These are phyloP conservation scores for Dasyurus viverrinus DNA, from an alignment of 2,113 vertebrate genomes.

Conservation along the genomic window DNA sequence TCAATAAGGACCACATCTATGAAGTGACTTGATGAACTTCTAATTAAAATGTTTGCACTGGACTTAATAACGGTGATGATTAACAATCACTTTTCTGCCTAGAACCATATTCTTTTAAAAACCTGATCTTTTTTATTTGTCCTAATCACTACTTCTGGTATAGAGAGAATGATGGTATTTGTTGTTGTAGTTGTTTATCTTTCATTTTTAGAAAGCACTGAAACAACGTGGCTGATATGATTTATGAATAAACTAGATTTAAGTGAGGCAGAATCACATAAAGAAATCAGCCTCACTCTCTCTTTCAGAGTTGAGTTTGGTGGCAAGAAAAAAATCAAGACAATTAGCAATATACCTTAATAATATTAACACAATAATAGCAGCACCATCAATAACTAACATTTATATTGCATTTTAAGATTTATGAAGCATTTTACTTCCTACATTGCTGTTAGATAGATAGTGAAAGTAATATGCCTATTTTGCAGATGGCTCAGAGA, in stretches of 20 bases:
- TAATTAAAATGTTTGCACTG: background rate
- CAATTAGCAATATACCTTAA: too few species aligned
- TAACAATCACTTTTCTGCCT: background rate
- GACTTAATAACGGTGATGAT: background rate
- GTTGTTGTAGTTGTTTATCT: background rate
- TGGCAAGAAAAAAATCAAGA: too few species aligned
- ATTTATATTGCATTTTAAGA: too few species aligned
- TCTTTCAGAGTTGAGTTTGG: background rate
- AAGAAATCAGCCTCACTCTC: background rate
- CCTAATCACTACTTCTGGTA: background rate
- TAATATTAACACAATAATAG: too few species aligned
- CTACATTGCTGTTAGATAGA: too few species aligned
- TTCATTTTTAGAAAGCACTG: background rate
- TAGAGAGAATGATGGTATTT: background rate
- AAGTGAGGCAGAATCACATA: background rate
- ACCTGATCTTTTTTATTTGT: background rate
- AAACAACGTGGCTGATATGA: background rate
- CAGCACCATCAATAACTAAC: too few species aligned
- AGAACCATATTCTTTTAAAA: background rate
- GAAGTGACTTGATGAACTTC: constrained; percentile 16
- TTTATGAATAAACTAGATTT: background rate
- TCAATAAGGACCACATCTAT: constrained; percentile 16
- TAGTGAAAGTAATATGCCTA: background rate
- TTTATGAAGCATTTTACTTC: too few species aligned
- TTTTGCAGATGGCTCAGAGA: background rate